Conservation (phyloP, 2,797 vertebrate species). For the Margarornis squamiger region DNA sequence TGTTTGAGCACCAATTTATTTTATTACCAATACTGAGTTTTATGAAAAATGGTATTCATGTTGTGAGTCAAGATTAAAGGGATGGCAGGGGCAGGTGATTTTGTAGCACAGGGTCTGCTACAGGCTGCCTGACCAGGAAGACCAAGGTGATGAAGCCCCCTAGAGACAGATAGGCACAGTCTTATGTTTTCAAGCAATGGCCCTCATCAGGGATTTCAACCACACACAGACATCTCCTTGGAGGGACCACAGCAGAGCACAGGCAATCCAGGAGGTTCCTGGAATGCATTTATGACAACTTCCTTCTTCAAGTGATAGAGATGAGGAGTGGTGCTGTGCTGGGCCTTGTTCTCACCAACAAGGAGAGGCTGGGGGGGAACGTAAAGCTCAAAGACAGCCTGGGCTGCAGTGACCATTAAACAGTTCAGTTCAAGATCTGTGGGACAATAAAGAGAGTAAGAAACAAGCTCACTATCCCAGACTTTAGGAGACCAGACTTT, state of each 20-base stretch:
- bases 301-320: neutral
- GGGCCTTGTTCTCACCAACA: neutral
- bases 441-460: neutral
- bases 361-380: neutral
- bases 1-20: neutral
- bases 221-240: neutral
- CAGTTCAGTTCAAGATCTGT: neutral
- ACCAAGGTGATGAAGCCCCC: neutral
- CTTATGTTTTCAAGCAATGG: fast-evolving
- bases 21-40: neutral
- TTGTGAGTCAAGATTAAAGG: neutral
- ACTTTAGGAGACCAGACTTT: neutral
- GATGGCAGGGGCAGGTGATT: neutral
- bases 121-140: neutral
- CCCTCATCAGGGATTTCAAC: neutral
- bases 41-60: neutral
- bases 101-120: neutral
- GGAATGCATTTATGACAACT: neutral
- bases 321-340: fast-evolving
- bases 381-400: neutral
- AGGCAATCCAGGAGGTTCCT: neutral
- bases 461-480: neutral
- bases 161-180: neutral
- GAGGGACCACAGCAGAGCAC: neutral
- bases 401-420: neutral